Percentiles rank a stretch among this genome's conserved stretches.
These are phyloP conservation scores for Montifringilla adamsi DNA, from an alignment of 2,113 vertebrate species.

Conservation along the genomic window DNA sequence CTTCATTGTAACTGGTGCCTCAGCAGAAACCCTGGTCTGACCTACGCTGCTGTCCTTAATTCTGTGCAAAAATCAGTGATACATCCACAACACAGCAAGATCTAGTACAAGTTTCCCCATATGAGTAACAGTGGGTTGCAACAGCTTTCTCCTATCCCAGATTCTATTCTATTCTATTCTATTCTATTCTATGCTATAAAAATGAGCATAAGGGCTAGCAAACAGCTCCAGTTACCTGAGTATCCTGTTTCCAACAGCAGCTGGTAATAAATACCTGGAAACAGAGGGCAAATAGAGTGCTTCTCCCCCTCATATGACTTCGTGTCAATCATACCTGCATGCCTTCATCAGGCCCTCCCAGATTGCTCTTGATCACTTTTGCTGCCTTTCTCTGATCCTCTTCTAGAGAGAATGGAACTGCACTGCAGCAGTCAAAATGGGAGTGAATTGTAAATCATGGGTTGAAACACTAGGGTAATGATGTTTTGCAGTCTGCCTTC, in stretches of 20 bases:
- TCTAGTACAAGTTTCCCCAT: neutral
- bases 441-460: neutral
- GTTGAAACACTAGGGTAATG: neutral
- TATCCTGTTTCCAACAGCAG: neutral
- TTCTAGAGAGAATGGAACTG: neutral
- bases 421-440: neutral
- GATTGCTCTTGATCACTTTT: neutral
- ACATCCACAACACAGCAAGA: neutral
- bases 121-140: neutral
- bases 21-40: slow-evolving; percentile 15
- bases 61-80: neutral
- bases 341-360: neutral
- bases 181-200: neutral
- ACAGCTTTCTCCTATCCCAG: neutral
- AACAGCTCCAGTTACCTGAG: neutral
- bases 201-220: neutral
- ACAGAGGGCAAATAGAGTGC: neutral
- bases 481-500: neutral
- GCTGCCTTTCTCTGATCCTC: neutral
- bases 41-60: slow-evolving; percentile 38
- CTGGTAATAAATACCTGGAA: neutral
- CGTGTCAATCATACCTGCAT: neutral
- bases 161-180: neutral
- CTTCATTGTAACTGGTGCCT: slow-evolving; percentile 32
- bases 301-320: neutral